These are phyloP conservation scores for Acanthoscelides obtectus DNA, from an alignment of 2,888 invertebrate species.

Conservation along the genomic window DNA sequence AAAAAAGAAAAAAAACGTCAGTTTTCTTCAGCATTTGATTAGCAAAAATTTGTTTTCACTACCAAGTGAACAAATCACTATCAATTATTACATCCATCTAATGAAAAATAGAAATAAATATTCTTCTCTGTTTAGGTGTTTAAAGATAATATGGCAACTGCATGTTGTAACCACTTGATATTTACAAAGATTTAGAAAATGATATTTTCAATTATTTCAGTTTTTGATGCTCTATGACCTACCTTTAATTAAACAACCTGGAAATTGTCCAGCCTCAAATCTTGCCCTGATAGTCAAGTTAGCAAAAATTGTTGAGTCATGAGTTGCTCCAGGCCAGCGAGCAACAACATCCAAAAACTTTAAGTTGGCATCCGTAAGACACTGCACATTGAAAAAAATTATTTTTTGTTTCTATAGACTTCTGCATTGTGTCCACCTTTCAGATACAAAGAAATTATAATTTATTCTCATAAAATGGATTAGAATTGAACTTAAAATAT, in stretches of 20 bases:
- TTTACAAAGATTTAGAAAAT: too few relatives aligned
- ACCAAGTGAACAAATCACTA: too few relatives aligned
- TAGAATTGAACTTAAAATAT: neutral
- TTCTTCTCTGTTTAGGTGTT: too few relatives aligned
- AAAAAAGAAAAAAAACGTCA: neutral
- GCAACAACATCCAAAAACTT: conserved; percentile 23
- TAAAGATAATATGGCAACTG: too few relatives aligned
- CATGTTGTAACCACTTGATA: too few relatives aligned
- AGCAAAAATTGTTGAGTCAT: too few relatives aligned
- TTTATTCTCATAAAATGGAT: neutral
- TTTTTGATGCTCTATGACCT: neutral
- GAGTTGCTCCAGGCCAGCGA: conserved; percentile 14
- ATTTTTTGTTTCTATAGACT: conserved; percentile 29
- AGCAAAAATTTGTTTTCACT: too few relatives aligned
- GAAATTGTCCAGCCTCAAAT: conserved; percentile 4
- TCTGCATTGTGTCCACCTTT: conserved; percentile 27
- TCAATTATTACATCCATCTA: too few relatives aligned
- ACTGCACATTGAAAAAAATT: conserved; percentile 33
- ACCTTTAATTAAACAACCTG: conserved; percentile 1
- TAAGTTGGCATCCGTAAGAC: conserved; percentile 23
- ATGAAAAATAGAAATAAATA: too few relatives aligned
- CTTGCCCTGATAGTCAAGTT: neutral
- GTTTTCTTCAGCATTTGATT: too few relatives aligned
- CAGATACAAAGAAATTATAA: conserved; percentile 2
- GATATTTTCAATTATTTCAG: neutral